Percentiles rank a stretch among this genome's conserved stretches.
Evolutionary conservation across 2,797 vertebrate species (phyloP).

Genomic region (Sebastes minor): DNA sequence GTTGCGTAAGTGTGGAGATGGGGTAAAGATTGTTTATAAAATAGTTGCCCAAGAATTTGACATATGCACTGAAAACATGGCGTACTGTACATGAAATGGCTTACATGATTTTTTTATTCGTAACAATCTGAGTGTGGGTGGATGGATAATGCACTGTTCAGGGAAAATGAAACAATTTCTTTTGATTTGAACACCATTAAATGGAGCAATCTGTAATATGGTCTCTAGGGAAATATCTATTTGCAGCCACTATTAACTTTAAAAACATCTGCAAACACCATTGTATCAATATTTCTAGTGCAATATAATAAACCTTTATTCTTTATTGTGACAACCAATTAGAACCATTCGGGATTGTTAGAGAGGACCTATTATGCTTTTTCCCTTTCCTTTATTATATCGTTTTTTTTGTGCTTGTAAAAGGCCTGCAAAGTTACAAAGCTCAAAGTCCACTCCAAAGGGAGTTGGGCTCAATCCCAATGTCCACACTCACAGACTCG

Average conservation of each 20-base stretch:
- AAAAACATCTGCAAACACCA: neutral
- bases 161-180: neutral
- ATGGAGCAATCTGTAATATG: neutral
- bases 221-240: neutral
- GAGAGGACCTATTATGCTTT: no score
- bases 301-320: neutral
- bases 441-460: no score
- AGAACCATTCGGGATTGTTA: neutral
- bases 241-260: no score
- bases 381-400: no score
- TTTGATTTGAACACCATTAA: neutral
- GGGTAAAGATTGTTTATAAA: neutral
- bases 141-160: neutral
- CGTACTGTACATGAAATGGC: neutral
- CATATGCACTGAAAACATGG: neutral
- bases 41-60: neutral
- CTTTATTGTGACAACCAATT: neutral
- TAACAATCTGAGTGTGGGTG: neutral
- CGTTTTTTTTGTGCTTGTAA: no score
- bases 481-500: no score
- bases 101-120: neutral
- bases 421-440: no score
- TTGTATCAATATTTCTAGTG: neutral
- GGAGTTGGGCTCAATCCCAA: no score
- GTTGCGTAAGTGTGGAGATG: neutral